A percentile compares a stretch with the other conserved stretches of the same genome.
These are phyloP conservation scores for Globodera rostochiensis DNA, from an alignment of 1,140 invertebrate genomes.

Conservation along the genomic window DNA sequence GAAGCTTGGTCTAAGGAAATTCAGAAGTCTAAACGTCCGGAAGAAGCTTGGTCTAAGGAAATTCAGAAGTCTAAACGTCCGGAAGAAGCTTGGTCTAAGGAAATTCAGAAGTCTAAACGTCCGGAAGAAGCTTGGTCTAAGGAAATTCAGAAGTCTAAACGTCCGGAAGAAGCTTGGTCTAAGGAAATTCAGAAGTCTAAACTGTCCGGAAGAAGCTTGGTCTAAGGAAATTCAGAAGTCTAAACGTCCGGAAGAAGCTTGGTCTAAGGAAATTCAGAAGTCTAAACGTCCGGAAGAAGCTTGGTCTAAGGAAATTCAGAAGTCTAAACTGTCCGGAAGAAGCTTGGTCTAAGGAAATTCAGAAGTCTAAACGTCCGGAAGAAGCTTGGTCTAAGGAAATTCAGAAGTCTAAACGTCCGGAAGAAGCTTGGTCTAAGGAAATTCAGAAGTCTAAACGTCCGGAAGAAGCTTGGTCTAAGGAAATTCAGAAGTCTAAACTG, in stretches of 20 bases:
- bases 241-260: conserved; percentile 33
- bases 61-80: no score
- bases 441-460: conserved; percentile 5
- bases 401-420: no score
- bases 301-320: not conserved
- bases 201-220: conserved; percentile 31
- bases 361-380: conserved; percentile 21
- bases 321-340: conserved; percentile 21
- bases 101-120: not conserved
- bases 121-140: conserved; percentile 29
- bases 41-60: conserved; percentile 18
- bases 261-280: not conserved
- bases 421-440: conserved; percentile 14
- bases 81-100: conserved; percentile 16
- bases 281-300: conserved; percentile 19
- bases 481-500: not conserved
- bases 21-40: conserved; percentile 21
- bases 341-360: conserved; percentile 13
- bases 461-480: conserved; percentile 17
- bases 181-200: not conserved
- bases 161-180: conserved; percentile 30
- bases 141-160: not conserved
- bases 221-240: no score
- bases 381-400: conserved; percentile 22
- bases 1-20: conserved; percentile 15